phyloP scores from a whole-genome alignment of 2,888 invertebrate species.

The Apoda limacodes region DNA sequence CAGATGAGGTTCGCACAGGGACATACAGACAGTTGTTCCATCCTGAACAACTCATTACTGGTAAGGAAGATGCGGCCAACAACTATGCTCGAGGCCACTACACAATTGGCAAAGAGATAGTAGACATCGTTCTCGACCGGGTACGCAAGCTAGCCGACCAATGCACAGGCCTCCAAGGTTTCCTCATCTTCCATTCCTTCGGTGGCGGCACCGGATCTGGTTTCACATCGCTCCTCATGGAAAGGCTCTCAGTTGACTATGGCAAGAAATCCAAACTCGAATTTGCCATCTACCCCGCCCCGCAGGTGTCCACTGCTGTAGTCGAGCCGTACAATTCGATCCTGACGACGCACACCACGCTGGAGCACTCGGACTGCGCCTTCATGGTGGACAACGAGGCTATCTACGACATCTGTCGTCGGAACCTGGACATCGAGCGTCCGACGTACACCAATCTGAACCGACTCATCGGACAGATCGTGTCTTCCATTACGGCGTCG shows the following conservation, averaged over 20 bases:
- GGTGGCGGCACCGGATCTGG: slow-evolving; percentile 91
- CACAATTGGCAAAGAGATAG: slow-evolving; percentile 95
- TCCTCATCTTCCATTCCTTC: slow-evolving; percentile 91
- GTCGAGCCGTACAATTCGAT: slow-evolving; percentile 94
- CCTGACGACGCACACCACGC: slow-evolving; percentile 88
- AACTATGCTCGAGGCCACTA: slow-evolving; percentile 98
- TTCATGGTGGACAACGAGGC: too few relatives aligned
- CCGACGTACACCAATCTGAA: too few relatives aligned
- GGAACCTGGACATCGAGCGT: slow-evolving; percentile 89
- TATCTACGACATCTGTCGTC: too few relatives aligned
- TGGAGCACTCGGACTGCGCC: slow-evolving; percentile 89
- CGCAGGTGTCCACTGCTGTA: slow-evolving; percentile 81
- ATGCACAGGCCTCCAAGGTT: slow-evolving; percentile 90
- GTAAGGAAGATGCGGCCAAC: slow-evolving; percentile 97
- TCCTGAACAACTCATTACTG: too few relatives aligned
- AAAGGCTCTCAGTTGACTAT: slow-evolving; percentile 88
- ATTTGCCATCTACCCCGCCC: too few relatives aligned
- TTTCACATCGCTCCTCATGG: slow-evolving; percentile 90
- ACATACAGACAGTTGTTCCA: slow-evolving; percentile 96
- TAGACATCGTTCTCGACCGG: slow-evolving; percentile 89
- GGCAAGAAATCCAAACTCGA: too few relatives aligned
- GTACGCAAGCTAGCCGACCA: too few relatives aligned
- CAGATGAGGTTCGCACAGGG: slow-evolving; percentile 91
- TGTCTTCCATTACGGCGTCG: too few relatives aligned
- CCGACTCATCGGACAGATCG: too few relatives aligned